A percentile compares a stretch with the other conserved stretches of the same genome.
Conservation (phyloP, 2,797 vertebrate genomes). For the Gambelia wislizenii region DNA sequence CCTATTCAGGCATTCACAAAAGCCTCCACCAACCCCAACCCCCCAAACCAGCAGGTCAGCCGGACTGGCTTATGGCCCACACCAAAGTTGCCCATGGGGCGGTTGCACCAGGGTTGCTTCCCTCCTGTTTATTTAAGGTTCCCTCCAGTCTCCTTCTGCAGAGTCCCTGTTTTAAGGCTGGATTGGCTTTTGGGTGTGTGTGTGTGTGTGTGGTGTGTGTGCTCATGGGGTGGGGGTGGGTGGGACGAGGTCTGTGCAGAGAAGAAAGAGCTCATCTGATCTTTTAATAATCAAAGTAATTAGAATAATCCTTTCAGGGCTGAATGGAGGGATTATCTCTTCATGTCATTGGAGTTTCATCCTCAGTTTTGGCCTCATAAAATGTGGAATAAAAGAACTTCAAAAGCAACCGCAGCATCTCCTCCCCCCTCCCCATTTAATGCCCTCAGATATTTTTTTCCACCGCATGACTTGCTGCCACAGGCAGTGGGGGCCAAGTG, state of each 20-base stretch:
- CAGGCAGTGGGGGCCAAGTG: neutral
- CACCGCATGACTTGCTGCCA: constrained; percentile 50
- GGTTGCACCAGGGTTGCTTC: constrained; percentile 85
- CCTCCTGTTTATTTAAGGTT: constrained; percentile 85
- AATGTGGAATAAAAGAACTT: constrained; percentile 56
- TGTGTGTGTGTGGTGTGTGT: neutral
- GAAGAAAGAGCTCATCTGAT: constrained; percentile 72
- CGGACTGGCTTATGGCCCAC: constrained; percentile 78
- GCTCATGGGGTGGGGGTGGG: constrained; percentile 56
- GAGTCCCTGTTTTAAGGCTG: constrained; percentile 74
- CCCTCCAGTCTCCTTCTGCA: constrained; percentile 77
- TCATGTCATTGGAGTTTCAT: constrained; percentile 65
- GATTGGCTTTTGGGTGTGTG: constrained; percentile 61
- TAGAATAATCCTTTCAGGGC: constrained; percentile 78
- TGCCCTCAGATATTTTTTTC: constrained; percentile 48
- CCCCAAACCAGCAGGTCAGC: constrained; percentile 74
- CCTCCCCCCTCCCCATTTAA: neutral
- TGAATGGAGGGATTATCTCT: constrained; percentile 74
- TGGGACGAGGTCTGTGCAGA: constrained; percentile 6
- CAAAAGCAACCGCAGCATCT: constrained; percentile 48
- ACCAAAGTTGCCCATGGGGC: constrained; percentile 77
- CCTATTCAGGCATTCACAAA: constrained; percentile 87
- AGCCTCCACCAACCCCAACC: constrained; percentile 68
- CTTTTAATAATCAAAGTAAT: constrained; percentile 83
- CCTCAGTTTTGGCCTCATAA: constrained; percentile 63